Evolutionary conservation across 1,140 invertebrate species (phyloP).

Genomic region (Latrodectus geometricus): DNA sequence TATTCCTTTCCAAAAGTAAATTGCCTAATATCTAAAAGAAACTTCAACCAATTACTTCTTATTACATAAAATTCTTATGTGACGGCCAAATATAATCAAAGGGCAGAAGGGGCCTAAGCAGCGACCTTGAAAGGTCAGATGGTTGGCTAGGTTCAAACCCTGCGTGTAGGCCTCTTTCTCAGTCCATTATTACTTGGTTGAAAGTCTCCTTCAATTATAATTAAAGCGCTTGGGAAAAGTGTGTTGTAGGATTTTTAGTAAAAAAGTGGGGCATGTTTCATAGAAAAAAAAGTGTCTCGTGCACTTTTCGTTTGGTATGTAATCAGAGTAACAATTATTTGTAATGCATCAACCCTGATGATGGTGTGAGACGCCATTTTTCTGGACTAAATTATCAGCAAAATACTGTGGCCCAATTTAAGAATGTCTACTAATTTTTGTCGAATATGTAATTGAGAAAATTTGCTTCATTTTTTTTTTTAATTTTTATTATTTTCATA

Average conservation of each 20-base stretch:
- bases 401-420: slow-evolving; percentile 32
- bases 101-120: slow-evolving; percentile 1
- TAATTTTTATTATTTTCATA: no score
- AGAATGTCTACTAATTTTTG: no score
- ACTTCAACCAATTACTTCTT: slow-evolving; percentile 27
- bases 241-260: neutral
- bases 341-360: slow-evolving; percentile 14
- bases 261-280: slow-evolving; percentile 26
- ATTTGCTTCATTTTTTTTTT: no score
- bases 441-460: no score
- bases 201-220: slow-evolving; percentile 48
- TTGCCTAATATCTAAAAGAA: neutral
- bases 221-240: slow-evolving; percentile 31
- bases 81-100: slow-evolving; percentile 1
- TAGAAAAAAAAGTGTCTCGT: neutral
- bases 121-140: slow-evolving; percentile 45
- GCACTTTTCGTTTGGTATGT: neutral
- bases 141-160: neutral
- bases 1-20: slow-evolving; percentile 5
- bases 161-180: neutral
- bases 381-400: slow-evolving; percentile 23
- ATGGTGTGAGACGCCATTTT: neutral
- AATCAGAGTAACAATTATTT: slow-evolving; percentile 36
- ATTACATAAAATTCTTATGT: slow-evolving; percentile 33
- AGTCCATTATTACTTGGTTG: slow-evolving; percentile 2